A percentile compares a stretch with the other conserved stretches of the same genome.
These are phyloP conservation scores for Planiliza haematocheilus DNA, from an alignment of 2,113 vertebrate genomes.

Conservation along the genomic window DNA sequence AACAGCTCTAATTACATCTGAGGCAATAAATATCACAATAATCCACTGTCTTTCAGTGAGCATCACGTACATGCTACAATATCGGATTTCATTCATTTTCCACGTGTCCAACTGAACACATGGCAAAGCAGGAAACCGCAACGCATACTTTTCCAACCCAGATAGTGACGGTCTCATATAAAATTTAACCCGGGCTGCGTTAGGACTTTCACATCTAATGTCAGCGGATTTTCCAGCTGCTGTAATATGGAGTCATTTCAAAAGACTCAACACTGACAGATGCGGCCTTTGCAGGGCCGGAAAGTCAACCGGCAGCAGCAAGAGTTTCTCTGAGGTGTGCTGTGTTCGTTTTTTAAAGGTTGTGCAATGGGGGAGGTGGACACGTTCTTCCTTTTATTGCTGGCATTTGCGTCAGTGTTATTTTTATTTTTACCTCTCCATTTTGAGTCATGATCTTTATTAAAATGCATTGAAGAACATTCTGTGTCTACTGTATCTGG, in stretches of 20 bases:
- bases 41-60: conserved; percentile 30
- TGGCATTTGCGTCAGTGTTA: not conserved
- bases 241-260: conserved; percentile 25
- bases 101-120: conserved; percentile 31
- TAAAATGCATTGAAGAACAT: no score
- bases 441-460: no score
- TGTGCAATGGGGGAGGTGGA: not conserved
- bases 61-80: conserved; percentile 18
- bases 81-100: conserved; percentile 36
- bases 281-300: conserved; percentile 21
- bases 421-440: not conserved
- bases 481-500: no score
- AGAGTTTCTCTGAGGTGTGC: conserved; percentile 26
- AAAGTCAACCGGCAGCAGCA: conserved; percentile 31
- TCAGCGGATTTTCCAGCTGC: conserved; percentile 59
- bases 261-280: conserved; percentile 48
- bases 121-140: conserved; percentile 28
- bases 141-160: conserved; percentile 5
- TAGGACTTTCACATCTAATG: conserved; percentile 38
- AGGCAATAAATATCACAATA: conserved; percentile 46
- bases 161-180: conserved; percentile 31
- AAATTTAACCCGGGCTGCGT: conserved; percentile 51
- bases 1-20: conserved; percentile 16
- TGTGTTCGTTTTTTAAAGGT: not conserved
- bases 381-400: not conserved